Base-by-base conservation (phyloP, 2,888 invertebrate genomes). In the Muschampia plurimacula region DNA sequence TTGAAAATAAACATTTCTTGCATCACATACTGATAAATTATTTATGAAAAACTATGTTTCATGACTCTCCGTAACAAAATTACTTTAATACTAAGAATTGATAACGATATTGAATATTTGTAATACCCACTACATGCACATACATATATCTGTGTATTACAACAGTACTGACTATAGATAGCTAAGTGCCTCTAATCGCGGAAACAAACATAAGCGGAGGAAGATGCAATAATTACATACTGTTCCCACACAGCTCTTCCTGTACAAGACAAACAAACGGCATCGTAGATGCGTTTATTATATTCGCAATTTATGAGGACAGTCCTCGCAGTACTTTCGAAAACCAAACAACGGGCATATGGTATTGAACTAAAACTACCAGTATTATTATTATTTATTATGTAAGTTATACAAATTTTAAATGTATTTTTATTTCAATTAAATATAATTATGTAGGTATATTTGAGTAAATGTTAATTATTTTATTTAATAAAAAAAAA, bases 301-400 rank as follows among this genome's bases (percentile, higher is more conserved):
- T 71, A 71, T 71, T 71, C 71, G 59, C 66, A 71, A 71, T 71
- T 71, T 71, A 71, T 71, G 71, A 66, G 36, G 71, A 71, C 71
- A 71, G 66, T 49, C 46, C 55, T 39, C 49, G n/a, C 7, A 52
- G 66, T 41, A 71, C 71, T 65, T 70, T 70, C 70, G 70, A 70
- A 64, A 70, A 66, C 46, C 71, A 41, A 39, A 67, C 66, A 67
- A 39, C 66, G 66, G 22, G 15, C 36, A 67, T 67, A 67, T 22
- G 22, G 39, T 8, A 39, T 15, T 15, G 36, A 32, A n/a, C 49
- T n/a, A 57, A 57, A 57, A 57, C 52, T 52, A 52, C 13, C 52
- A 6, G 15, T 13, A 52, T 52, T 52, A 52, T 52, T 4, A 44
- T 7, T 39, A 39, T 7, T 13, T 12, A 46, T 10, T 12, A 10